These are phyloP conservation scores for Ceratina australensis DNA, from an alignment of 1,140 invertebrate species.

Conservation along the genomic window DNA sequence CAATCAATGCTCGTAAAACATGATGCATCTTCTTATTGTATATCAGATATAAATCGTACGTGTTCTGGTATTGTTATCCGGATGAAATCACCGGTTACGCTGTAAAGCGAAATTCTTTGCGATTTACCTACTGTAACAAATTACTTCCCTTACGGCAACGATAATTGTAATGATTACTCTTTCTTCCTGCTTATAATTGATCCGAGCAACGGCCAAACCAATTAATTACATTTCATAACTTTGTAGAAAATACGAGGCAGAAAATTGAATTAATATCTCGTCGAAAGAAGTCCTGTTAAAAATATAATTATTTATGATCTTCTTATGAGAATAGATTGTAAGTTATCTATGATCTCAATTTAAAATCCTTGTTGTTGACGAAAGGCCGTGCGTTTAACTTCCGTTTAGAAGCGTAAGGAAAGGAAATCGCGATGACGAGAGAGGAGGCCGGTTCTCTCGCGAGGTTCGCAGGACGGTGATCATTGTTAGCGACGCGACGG, in stretches of 20 bases:
- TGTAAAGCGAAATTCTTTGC: neutral
- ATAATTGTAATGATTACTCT: too few relatives aligned
- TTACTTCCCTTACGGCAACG: neutral
- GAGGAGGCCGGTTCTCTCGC: constrained; percentile 57
- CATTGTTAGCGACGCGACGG: constrained; percentile 61
- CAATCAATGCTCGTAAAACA: neutral
- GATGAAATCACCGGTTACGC: neutral
- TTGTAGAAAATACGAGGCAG: too few relatives aligned
- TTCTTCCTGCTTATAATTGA: too few relatives aligned
- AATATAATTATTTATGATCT: too few relatives aligned
- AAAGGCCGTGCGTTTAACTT: too few relatives aligned
- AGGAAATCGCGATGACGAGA: constrained; percentile 29
- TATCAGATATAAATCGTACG: neutral
- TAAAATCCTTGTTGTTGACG: too few relatives aligned
- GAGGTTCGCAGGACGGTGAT: constrained; percentile 67
- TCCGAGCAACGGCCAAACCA: too few relatives aligned
- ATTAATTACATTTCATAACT: too few relatives aligned
- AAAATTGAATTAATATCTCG: too few relatives aligned
- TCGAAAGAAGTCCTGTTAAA: too few relatives aligned
- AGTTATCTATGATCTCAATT: too few relatives aligned
- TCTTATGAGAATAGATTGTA: too few relatives aligned
- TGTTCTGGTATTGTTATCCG: neutral
- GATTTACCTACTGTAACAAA: neutral
- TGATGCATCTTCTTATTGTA: neutral
- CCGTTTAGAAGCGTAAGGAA: constrained; percentile 6